Conservation (phyloP, 2,113 vertebrate genomes). For the Kryptolebias marmoratus region DNA sequence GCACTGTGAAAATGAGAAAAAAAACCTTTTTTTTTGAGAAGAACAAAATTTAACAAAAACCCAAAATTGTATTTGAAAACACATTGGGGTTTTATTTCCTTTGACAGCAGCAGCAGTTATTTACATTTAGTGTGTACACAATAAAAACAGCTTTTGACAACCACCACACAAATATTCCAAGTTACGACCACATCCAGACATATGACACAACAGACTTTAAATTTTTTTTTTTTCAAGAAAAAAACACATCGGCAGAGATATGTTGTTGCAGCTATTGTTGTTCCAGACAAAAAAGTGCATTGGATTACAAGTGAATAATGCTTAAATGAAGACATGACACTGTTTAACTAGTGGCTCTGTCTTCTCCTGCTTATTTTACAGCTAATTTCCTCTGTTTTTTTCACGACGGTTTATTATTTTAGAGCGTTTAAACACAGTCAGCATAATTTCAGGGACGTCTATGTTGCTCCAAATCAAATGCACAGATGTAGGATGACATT, state of each 20-base stretch:
- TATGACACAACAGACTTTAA: background rate
- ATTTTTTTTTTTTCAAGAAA: background rate
- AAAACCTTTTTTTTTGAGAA: background rate
- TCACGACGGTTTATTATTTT: background rate
- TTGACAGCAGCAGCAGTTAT: background rate
- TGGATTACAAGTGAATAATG: background rate
- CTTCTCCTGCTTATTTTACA: background rate
- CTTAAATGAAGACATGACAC: too few relatives aligned
- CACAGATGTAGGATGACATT: background rate
- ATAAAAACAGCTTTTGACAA: background rate
- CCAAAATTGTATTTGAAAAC: conserved; percentile 3
- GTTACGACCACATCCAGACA: conserved; percentile 7
- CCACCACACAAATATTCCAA: conserved; percentile 4
- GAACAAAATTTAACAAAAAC: background rate
- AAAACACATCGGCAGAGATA: background rate
- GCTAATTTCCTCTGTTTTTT: background rate
- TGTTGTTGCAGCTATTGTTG: conserved; percentile 8
- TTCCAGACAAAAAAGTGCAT: background rate
- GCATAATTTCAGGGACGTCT: background rate
- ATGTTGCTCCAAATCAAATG: background rate
- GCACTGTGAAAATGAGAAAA: too few relatives aligned
- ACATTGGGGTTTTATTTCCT: background rate
- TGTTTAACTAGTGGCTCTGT: too few relatives aligned
- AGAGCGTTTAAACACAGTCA: background rate
- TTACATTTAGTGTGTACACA: conserved; percentile 23